Evolutionary conservation across 2,113 vertebrate genomes (phyloP).

Genomic region (Leptosomus discolor): DNA sequence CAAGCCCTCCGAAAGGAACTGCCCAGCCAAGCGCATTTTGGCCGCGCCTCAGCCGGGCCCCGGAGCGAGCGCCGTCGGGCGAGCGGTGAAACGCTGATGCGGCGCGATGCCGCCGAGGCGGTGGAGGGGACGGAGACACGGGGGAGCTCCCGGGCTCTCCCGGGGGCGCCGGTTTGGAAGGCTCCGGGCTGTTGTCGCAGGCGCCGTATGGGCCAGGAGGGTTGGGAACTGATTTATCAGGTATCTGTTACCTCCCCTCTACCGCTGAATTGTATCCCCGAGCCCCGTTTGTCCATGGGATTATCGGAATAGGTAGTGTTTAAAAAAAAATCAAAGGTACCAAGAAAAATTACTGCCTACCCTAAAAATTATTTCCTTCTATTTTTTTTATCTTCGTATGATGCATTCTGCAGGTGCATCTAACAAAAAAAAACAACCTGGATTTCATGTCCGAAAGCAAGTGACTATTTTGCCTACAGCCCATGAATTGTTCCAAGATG

Average conservation of each 20-base stretch:
- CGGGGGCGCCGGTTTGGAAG: fast-evolving
- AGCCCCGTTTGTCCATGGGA: not conserved
- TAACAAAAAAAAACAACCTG: not conserved
- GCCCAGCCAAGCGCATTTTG: not conserved
- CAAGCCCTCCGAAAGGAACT: not conserved
- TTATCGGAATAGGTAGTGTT: not conserved
- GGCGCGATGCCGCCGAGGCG: fast-evolving
- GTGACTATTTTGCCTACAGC: not conserved
- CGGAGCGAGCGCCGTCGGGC: fast-evolving
- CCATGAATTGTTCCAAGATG: not conserved
- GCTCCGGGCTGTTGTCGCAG: not conserved
- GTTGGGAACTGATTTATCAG: not conserved
- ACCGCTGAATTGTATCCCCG: not conserved
- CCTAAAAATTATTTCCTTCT: not conserved
- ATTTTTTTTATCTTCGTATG: not conserved
- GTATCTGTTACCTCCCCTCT: too few relatives aligned
- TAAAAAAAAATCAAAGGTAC: not conserved
- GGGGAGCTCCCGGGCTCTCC: not conserved
- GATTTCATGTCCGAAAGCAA: not conserved
- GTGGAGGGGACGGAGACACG: not conserved
- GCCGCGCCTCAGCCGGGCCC: not conserved
- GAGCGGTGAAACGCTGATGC: not conserved
- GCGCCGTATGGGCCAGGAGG: fast-evolving
- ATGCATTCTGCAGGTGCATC: not conserved
- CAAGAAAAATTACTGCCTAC: not conserved